Evolutionary conservation across 2,888 invertebrate genomes (phyloP).

Genomic region (Acanthopleura granulata): DNA sequence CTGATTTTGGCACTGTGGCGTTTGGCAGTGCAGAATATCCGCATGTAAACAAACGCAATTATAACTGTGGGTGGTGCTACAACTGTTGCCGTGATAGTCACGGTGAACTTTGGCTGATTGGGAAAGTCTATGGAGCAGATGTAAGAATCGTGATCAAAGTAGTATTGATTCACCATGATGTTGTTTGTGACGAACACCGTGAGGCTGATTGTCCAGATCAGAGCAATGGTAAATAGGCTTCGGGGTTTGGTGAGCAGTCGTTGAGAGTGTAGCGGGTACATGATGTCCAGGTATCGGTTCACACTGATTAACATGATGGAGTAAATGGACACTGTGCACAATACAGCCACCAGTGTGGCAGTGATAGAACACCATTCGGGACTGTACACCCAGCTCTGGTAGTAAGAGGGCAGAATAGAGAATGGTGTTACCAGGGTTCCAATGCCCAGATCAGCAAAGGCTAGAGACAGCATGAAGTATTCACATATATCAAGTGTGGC

Average conservation of each 20-base stretch:
- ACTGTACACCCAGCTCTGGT: background rate
- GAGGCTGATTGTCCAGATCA: background rate
- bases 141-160: background rate
- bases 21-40: background rate
- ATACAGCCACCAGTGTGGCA: background rate
- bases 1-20: background rate
- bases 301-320: background rate
- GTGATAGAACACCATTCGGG: background rate
- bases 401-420: background rate
- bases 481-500: background rate
- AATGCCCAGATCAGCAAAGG: background rate
- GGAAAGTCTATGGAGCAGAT: conserved; percentile 12
- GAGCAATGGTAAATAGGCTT: background rate
- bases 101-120: background rate
- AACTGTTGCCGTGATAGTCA: background rate
- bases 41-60: background rate
- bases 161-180: background rate
- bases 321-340: background rate
- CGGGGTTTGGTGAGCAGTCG: background rate
- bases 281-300: background rate
- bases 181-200: background rate
- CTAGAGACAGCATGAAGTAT: conserved; percentile 7
- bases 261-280: background rate
- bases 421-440: background rate
- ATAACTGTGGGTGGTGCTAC: background rate